Percentiles rank a stretch among this genome's conserved stretches.
phyloP scores from a whole-genome alignment of 2,113 vertebrate species.

The Pelmatolapia mariae region DNA sequence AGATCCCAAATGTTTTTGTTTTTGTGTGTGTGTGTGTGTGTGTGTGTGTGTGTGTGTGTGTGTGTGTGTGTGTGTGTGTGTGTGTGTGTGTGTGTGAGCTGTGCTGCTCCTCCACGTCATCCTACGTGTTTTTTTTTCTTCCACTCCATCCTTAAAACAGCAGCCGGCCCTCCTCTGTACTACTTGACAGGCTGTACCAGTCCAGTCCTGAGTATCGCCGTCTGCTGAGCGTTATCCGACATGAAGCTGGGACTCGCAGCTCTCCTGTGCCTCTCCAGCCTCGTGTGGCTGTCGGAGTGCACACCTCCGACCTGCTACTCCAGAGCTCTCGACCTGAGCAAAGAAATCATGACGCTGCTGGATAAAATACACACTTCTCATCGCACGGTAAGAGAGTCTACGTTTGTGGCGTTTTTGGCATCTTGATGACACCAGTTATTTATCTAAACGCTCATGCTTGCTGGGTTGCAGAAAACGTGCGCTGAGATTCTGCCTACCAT shows the following conservation, averaged over 20 bases:
- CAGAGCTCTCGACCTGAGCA: slow-evolving; percentile 75
- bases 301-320: slow-evolving; percentile 91
- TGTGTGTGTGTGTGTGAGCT: neutral
- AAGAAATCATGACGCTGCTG: slow-evolving; percentile 76
- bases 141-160: slow-evolving; percentile 23
- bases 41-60: too few relatives aligned
- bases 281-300: slow-evolving; percentile 21
- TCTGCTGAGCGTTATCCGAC: neutral
- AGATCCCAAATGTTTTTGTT: neutral
- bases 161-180: neutral
- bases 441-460: neutral
- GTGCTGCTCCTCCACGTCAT: slow-evolving; percentile 43
- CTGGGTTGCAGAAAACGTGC: slow-evolving; percentile 76
- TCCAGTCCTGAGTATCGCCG: neutral
- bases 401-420: neutral
- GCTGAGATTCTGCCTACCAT: slow-evolving; percentile 76
- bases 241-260: slow-evolving; percentile 36
- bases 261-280: slow-evolving; percentile 42
- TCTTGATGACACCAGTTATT: neutral
- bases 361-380: slow-evolving; percentile 68
- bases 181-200: neutral
- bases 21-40: too few relatives aligned
- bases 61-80: too few relatives aligned
- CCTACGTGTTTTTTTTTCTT: neutral
- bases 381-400: slow-evolving; percentile 68